Percentiles rank a stretch among this genome's conserved stretches.
Evolutionary conservation across 2,113 vertebrate genomes (phyloP).

Genomic region (Halcyon senegalensis): DNA sequence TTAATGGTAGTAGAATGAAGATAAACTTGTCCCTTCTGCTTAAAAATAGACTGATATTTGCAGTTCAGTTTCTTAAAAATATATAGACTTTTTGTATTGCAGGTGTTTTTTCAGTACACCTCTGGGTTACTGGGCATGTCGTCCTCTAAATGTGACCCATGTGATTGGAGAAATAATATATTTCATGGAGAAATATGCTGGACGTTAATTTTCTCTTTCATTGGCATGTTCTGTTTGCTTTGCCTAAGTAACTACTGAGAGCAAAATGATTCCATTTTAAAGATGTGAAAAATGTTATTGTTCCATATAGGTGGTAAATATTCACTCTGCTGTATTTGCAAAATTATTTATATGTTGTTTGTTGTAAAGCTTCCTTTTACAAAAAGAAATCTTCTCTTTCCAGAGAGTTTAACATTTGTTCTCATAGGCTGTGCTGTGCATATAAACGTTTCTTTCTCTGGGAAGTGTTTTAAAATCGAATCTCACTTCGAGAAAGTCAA

Average conservation of each 20-base stretch:
- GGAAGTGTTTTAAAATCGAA: background rate
- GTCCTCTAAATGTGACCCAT: background rate
- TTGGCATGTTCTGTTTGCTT: background rate
- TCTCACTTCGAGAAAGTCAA: background rate
- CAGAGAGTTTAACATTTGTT: background rate
- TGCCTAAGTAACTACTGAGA: background rate
- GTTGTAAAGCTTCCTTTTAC: background rate
- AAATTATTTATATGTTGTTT: background rate
- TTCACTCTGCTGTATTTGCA: background rate
- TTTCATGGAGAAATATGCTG: background rate
- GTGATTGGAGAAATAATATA: background rate
- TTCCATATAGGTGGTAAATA: background rate
- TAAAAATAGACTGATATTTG: background rate
- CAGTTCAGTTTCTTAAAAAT: background rate
- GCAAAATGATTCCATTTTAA: background rate
- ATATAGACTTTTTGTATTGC: background rate
- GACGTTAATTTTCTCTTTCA: constrained; percentile 14
- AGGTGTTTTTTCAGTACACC: background rate
- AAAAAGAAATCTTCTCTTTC: background rate
- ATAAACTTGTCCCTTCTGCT: background rate
- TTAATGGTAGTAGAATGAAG: background rate
- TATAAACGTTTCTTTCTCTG: background rate
- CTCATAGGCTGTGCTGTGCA: background rate
- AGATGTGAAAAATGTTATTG: background rate
- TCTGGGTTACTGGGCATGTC: background rate